phyloP scores from a whole-genome alignment of 92 coral and sea anemone species.

The Scolanthus callimorphus region DNA sequence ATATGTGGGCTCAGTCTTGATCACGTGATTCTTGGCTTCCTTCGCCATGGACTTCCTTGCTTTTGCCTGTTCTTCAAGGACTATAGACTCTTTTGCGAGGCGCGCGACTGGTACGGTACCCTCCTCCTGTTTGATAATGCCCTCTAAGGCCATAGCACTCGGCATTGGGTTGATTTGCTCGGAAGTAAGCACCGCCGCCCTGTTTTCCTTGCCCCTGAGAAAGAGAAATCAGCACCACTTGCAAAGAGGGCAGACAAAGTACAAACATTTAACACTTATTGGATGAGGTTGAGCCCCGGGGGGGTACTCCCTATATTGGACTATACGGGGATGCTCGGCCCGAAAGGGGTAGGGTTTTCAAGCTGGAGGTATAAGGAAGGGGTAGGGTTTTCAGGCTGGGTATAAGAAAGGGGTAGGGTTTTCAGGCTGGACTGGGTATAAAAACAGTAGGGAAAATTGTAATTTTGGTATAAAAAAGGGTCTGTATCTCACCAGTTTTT shows the following conservation, averaged over 20 bases:
- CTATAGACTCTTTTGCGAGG: constrained; percentile 45
- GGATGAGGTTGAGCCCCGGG: no score
- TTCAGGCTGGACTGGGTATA: no score
- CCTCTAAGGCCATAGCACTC: constrained; percentile 42
- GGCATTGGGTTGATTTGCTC: constrained; percentile 72
- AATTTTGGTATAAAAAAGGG: no score
- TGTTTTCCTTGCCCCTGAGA: constrained; percentile 33
- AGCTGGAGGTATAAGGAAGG: no score
- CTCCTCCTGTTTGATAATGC: constrained; percentile 55
- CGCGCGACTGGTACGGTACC: not conserved
- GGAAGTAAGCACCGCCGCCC: constrained; percentile 34
- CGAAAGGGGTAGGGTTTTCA: no score
- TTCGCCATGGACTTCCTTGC: constrained; percentile 61
- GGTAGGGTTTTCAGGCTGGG: no score
- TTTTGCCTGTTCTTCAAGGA: constrained; percentile 75
- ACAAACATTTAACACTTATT: no score
- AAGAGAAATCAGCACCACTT: not conserved
- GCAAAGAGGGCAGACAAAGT: not conserved
- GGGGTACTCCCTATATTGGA: no score
- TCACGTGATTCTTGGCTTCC: constrained; percentile 28
- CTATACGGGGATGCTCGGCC: no score
- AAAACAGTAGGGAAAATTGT: no score
- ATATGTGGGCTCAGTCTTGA: constrained; percentile 45
- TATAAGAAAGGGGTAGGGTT: no score
- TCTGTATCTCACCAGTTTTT: no score